phyloP scores from a whole-genome alignment of 2,113 vertebrate genomes.

The Pygoscelis antarcticus region DNA sequence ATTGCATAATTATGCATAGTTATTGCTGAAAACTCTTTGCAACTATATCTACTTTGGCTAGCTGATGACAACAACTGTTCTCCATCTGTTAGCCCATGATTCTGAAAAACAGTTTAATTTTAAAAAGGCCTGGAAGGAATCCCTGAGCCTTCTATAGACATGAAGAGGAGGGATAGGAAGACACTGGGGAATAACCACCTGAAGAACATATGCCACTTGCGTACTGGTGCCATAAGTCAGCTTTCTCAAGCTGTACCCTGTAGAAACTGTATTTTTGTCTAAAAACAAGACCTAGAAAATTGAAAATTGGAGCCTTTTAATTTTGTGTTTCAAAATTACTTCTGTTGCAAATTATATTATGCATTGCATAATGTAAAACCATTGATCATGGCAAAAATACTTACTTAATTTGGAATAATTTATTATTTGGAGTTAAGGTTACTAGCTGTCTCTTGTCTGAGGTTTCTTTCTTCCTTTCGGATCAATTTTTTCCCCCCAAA shows the following conservation, averaged over 20 bases:
- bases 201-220: background rate
- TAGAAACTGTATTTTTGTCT: background rate
- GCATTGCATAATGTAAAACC: background rate
- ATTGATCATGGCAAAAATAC: background rate
- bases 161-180: background rate
- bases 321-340: background rate
- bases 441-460: background rate
- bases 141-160: background rate
- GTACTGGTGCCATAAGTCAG: background rate
- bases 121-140: background rate
- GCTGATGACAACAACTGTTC: background rate
- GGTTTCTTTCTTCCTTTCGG: background rate
- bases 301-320: background rate
- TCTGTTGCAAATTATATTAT: background rate
- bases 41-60: background rate
- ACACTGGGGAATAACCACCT: background rate
- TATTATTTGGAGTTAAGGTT: background rate
- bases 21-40: background rate
- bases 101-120: background rate
- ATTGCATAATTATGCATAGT: background rate
- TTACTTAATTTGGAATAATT: background rate
- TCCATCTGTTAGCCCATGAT: conserved; percentile 12
- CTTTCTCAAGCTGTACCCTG: background rate
- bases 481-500: background rate
- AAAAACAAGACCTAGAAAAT: background rate